A percentile compares a stretch with the other conserved stretches of the same genome.
phyloP scores from a whole-genome alignment of 2,797 vertebrate genomes.

The Coilia nasus region DNA sequence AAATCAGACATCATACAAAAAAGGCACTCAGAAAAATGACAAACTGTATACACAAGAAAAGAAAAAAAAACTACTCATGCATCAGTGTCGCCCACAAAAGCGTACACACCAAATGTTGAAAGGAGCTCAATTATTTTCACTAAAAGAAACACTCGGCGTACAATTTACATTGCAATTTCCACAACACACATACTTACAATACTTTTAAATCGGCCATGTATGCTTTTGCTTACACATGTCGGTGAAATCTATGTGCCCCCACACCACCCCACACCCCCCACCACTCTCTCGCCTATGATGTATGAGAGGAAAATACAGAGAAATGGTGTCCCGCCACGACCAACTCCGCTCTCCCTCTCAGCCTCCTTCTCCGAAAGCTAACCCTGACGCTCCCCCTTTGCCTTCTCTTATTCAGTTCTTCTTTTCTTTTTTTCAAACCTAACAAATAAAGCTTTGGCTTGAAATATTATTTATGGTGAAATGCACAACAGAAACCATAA shows the following conservation, averaged over 20 bases:
- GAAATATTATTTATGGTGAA: slow-evolving; percentile 69
- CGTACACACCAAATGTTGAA: neutral
- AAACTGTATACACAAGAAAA: slow-evolving; percentile 13
- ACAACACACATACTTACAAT: slow-evolving; percentile 61
- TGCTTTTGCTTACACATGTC: slow-evolving; percentile 70
- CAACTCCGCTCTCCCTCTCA: neutral
- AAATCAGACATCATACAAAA: slow-evolving; percentile 29
- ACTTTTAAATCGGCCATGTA: slow-evolving; percentile 72
- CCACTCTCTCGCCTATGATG: neutral
- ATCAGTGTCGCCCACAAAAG: slow-evolving; percentile 9
- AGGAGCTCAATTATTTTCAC: slow-evolving; percentile 18
- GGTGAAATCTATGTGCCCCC: slow-evolving; percentile 61
- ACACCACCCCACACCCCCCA: neutral
- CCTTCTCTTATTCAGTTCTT: neutral
- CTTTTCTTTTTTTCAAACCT: neutral
- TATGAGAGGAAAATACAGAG: neutral
- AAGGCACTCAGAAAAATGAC: slow-evolving; percentile 9
- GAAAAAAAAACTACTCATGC: slow-evolving; percentile 7
- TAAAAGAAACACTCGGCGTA: slow-evolving; percentile 71
- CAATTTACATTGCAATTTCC: slow-evolving; percentile 72
- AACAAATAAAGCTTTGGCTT: slow-evolving; percentile 43
- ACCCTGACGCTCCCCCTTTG: neutral
- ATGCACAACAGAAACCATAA: slow-evolving; percentile 71
- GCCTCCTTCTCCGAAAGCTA: neutral
- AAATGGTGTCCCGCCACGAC: neutral